A percentile compares a stretch with the other conserved stretches of the same genome.
phyloP scores from a whole-genome alignment of 2,113 vertebrate species.

The Hypomesus transpacificus region DNA sequence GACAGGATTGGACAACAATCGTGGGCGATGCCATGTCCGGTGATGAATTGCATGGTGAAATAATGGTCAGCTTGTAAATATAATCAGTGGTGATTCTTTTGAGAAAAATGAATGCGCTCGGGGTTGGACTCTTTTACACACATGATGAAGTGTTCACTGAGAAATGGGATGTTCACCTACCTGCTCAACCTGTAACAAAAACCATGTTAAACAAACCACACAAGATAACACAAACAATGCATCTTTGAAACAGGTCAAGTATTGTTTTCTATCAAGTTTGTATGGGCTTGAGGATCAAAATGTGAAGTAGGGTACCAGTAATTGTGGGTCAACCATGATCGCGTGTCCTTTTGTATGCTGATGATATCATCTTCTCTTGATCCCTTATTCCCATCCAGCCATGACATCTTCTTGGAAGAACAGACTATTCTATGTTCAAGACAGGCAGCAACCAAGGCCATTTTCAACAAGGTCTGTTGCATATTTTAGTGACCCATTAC shows the following conservation, averaged over 20 bases:
- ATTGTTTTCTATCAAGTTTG: no score
- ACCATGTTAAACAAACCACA: conserved; percentile 28
- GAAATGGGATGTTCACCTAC: conserved; percentile 61
- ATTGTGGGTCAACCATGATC: no score
- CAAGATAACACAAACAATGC: conserved; percentile 9
- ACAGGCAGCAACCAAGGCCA: neutral
- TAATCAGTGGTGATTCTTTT: no score
- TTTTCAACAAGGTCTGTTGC: neutral
- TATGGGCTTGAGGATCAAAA: no score
- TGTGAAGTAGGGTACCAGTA: no score
- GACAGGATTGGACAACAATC: no score
- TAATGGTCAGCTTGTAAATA: no score
- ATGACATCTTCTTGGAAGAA: conserved; percentile 32
- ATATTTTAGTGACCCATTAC: no score
- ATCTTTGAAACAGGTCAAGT: neutral
- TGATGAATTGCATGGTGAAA: no score
- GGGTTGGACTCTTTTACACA: conserved; percentile 4
- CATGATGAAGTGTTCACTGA: conserved; percentile 2
- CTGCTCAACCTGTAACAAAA: conserved; percentile 61
- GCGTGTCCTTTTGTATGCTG: no score
- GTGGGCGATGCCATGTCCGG: no score
- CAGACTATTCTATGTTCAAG: neutral
- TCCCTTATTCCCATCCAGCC: conserved; percentile 8
- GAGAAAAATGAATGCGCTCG: neutral
- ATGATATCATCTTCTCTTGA: neutral